Evolutionary conservation across 2,888 invertebrate species (phyloP).

Genomic region (Disparrhopalites patrizii): DNA sequence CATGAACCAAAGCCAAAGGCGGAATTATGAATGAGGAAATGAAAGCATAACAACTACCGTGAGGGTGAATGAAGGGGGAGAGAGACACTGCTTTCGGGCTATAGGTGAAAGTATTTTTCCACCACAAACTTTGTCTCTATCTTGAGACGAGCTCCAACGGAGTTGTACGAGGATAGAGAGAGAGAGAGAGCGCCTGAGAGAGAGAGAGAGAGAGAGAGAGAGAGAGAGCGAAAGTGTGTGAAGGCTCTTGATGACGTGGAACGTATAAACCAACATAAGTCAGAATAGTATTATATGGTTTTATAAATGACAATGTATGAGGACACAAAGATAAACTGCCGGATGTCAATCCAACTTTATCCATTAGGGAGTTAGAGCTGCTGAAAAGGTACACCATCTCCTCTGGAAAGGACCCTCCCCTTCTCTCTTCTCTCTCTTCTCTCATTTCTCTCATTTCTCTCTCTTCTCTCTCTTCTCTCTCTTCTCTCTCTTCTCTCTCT

Average conservation of each 20-base stretch:
- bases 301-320: background rate
- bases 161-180: background rate
- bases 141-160: background rate
- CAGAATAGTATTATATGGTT: too few relatives aligned
- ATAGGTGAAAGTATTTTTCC: too few relatives aligned
- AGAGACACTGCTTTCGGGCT: too few relatives aligned
- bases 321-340: slow-evolving; percentile 7
- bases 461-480: too few relatives aligned
- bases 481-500: too few relatives aligned
- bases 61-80: too few relatives aligned
- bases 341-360: slow-evolving; percentile 15
- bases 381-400: background rate
- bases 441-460: too few relatives aligned
- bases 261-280: background rate
- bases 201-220: background rate
- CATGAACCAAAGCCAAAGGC: background rate
- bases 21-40: too few relatives aligned
- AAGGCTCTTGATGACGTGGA: background rate
- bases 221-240: background rate
- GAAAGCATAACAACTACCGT: too few relatives aligned
- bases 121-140: too few relatives aligned
- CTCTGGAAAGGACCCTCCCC: too few relatives aligned
- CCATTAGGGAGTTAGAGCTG: slow-evolving; percentile 9
- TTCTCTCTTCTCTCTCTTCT: too few relatives aligned
- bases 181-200: background rate